phyloP scores from a whole-genome alignment of 2,797 vertebrate genomes.

The Diceros bicornis region DNA sequence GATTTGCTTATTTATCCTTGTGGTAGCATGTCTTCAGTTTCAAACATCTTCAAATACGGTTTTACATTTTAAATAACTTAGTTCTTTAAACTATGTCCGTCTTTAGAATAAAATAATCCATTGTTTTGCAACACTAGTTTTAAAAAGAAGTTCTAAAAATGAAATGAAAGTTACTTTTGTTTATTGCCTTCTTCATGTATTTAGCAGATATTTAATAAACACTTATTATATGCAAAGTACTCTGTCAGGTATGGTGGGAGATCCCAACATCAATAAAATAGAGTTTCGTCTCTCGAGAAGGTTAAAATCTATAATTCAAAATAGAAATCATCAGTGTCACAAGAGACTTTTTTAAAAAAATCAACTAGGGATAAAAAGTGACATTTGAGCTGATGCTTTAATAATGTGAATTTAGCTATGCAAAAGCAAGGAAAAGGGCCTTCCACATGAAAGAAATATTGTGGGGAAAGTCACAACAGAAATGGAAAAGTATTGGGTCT shows the following conservation, averaged over 20 bases:
- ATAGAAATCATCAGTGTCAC: slow-evolving; percentile 53
- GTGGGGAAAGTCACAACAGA: neutral
- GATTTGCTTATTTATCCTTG: slow-evolving; percentile 76
- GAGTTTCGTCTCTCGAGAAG: slow-evolving; percentile 10
- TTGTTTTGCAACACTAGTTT: neutral
- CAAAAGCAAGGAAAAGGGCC: neutral
- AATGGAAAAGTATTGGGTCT: neutral
- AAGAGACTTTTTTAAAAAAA: neutral
- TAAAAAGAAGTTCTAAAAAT: slow-evolving; percentile 37
- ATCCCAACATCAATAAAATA: neutral
- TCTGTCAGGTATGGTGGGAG: neutral
- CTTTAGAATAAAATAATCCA: slow-evolving; percentile 58
- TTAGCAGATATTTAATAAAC: slow-evolving; percentile 47
- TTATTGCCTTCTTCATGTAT: slow-evolving; percentile 25
- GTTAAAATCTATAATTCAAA: slow-evolving; percentile 57
- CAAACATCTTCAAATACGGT: slow-evolving; percentile 57
- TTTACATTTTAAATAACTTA: slow-evolving; percentile 67
- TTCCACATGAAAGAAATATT: neutral
- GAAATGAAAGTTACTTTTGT: slow-evolving; percentile 36
- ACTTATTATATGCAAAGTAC: slow-evolving; percentile 4
- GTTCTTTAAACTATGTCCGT: slow-evolving; percentile 22
- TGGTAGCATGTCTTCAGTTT: slow-evolving; percentile 63
- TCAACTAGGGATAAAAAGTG: neutral
- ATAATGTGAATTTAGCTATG: neutral
- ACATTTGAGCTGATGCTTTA: neutral